Base-by-base conservation (phyloP, 1,140 invertebrate species). In the Mesaphorura yosii region DNA sequence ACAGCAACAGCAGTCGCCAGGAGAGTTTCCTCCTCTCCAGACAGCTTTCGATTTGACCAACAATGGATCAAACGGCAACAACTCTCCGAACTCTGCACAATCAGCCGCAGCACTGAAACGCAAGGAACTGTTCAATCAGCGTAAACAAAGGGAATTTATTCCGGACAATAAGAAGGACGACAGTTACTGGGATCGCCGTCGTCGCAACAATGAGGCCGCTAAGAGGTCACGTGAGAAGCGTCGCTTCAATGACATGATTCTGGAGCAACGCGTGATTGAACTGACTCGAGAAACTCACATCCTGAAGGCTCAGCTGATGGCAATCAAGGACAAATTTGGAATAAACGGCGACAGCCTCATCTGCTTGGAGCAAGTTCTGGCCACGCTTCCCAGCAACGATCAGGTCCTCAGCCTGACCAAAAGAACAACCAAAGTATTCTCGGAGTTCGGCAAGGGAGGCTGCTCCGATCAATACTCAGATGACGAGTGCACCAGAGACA, bases 91-190 rank as follows among this genome's bases (percentile, higher is more conserved):
- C n/a, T n/a, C n/a, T n/a, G n/a, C n/a, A n/a, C n/a, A n/a, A n/a
- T n/a, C n/a, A n/a, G n/a, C n/a, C n/a, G n/a, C n/a, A n/a, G n/a
- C n/a, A n/a, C n/a, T 70, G 25, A 69, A 80, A 61, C 72, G 82
- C 55, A 86, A 86, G 65, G 83, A 86, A 42, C 74, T 86, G 53
- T 85, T 86, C 59, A 62, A 66, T 79, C 87, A 90, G 64, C 76
- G 92, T 49, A 95, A 95, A 66, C 89, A 94, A 66, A 76, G 92
- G 1, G 91, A 95, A 66, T 96, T 96, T 69, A 95, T 94, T 47
- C 92, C 92, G 0, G 92, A 96, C 64, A 90, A 83, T 68, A 93
- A 92, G 66, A 98, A 97, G 68, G 92, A 98, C 65, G 88, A 94
- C 62, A 88, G 84, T 62, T 97, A 98, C 70, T 98, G 93, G 93